Base-by-base conservation (phyloP, 2,113 vertebrate species). In the Corynorhinus townsendii region DNA sequence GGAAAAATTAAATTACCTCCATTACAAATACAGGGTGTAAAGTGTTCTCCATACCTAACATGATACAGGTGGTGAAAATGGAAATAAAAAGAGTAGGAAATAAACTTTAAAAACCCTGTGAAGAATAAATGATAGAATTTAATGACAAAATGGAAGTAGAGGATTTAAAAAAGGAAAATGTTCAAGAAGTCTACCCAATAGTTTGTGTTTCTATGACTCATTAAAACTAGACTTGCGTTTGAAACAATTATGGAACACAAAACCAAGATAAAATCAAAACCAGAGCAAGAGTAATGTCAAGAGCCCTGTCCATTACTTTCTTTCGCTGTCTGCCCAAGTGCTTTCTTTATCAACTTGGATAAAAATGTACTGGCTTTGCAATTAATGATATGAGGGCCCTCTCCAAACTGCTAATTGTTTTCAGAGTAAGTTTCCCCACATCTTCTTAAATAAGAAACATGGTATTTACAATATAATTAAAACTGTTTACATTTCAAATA, bases 381-480 rank as follows among this genome's bases (percentile, higher is more conserved):
- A 64, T 38, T 19, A n/a, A 40, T 33, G 33, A 35, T 73, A 86
- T 26, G 72, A 91, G 17, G 9, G 38, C 30, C 64, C 26, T 69
- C 43, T 88, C 15, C 35, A 69, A 56, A 91, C 19, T 76, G 22
- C 33, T 49, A 91, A 83, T 38, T 83, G 38, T 28, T 91, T 35
- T 94, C 3, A 59, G 80, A 80, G 49, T 19, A 40, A 40, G 1
- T 77, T 87, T 94, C 30, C 7, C 30, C 24, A 17, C 45, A 22
- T 49, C 24, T 72, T 94, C 19, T 88, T 84, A 59, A 90, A 77
- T 94, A 94, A 93, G n/a, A 90, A 73, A 43, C 33, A 64, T 22
- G 38, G 14, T 47, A 68, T 94, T 90, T 86, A 90, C 92, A 88
- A 76, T 94, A 88, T 40, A 95, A 87, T 90, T 92, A 92, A 52